These are phyloP conservation scores for Gymnogyps californianus DNA, from an alignment of 2,113 vertebrate genomes.

Conservation along the genomic window DNA sequence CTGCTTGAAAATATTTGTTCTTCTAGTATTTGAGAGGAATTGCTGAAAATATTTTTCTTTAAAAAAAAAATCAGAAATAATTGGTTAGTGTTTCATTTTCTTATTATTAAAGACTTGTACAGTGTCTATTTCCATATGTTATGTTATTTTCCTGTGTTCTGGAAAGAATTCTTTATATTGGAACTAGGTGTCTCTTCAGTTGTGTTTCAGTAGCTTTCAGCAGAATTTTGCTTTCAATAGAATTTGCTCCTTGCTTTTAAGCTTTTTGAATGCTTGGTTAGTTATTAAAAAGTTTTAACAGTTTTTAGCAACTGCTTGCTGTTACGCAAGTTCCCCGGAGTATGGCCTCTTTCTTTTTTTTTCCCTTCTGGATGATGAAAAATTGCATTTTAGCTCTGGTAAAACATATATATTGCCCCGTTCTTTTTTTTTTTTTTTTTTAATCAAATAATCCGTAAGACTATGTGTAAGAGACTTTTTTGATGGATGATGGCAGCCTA, in stretches of 20 bases:
- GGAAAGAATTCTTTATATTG: neutral
- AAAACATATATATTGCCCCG: neutral
- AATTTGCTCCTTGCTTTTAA: neutral
- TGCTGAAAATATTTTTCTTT: neutral
- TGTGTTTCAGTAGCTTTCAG: neutral
- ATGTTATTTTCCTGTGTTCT: neutral
- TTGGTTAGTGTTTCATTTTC: neutral
- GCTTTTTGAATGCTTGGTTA: neutral
- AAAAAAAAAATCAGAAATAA: neutral
- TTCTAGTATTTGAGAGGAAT: neutral
- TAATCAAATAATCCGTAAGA: neutral
- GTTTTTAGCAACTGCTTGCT: neutral
- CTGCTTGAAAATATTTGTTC: neutral
- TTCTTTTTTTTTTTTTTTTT: neutral
- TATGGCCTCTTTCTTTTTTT: too few relatives aligned
- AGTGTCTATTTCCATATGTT: neutral
- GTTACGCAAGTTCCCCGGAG: neutral
- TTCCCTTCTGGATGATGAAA: neutral
- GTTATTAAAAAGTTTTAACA: neutral
- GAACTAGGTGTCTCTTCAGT: neutral
- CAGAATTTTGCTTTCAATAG: neutral
- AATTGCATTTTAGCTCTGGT: neutral
- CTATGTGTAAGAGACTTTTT: neutral
- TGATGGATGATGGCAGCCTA: neutral
- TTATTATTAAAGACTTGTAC: neutral